Percentiles rank a stretch among this genome's conserved stretches.
Evolutionary conservation across 2,888 invertebrate genomes (phyloP).

Genomic region (Octodonta nipae): DNA sequence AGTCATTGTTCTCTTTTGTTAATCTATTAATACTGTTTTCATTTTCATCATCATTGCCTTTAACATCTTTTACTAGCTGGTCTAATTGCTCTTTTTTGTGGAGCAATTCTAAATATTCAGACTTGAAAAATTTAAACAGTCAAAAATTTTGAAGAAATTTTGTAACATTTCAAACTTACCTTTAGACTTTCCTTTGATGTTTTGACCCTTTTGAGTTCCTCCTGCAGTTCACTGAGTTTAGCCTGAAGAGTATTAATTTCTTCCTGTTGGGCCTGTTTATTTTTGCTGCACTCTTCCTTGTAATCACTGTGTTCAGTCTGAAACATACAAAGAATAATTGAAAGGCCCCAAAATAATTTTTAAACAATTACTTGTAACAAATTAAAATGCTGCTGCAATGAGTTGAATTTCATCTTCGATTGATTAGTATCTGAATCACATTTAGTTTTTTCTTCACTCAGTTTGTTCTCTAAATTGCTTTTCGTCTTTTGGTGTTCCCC

Average conservation of each 20-base stretch:
- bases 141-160: slow-evolving; percentile 5
- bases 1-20: slow-evolving; percentile 24
- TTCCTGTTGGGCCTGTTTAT: slow-evolving; percentile 37
- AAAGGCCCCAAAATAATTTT: slow-evolving; percentile 1
- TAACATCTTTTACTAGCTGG: slow-evolving; percentile 21
- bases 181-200: slow-evolving; percentile 33
- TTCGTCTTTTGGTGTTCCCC: slow-evolving; percentile 40
- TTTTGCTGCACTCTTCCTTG: slow-evolving; percentile 37
- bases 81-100: slow-evolving; percentile 29
- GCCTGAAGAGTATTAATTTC: slow-evolving; percentile 37
- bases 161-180: slow-evolving; percentile 24
- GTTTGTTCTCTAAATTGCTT: slow-evolving; percentile 36
- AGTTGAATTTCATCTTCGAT: slow-evolving; percentile 39
- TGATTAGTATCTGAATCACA: slow-evolving; percentile 40
- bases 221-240: slow-evolving; percentile 37
- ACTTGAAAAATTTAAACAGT: slow-evolving; percentile 19
- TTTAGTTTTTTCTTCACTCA: slow-evolving; percentile 38
- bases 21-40: slow-evolving; percentile 25
- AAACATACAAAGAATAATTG: slow-evolving; percentile 14
- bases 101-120: slow-evolving; percentile 28
- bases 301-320: slow-evolving; percentile 41
- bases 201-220: slow-evolving; percentile 36
- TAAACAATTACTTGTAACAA: slow-evolving; percentile 23
- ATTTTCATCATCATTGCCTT: slow-evolving; percentile 22
- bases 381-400: slow-evolving; percentile 43